Conservation (phyloP, 2,888 invertebrate species). For the Nomada ferruginata region DNA sequence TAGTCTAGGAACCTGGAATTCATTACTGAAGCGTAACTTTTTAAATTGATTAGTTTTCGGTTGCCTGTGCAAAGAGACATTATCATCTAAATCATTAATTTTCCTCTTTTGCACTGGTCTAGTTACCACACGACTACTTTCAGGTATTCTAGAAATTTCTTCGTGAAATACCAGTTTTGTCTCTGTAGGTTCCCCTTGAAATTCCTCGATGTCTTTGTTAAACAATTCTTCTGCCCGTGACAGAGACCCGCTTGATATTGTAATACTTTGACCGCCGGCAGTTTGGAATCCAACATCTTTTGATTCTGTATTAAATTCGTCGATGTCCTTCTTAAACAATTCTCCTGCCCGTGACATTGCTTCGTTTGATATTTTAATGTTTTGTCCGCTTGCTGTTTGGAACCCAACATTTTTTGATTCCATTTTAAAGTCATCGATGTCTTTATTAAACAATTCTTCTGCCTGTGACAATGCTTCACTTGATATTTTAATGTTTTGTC, state of each 20-base stretch:
- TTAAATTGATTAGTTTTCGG: conserved; percentile 62
- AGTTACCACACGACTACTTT: neutral
- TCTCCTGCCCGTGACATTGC: conserved; percentile 24
- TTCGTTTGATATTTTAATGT: conserved; percentile 12
- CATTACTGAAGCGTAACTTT: conserved; percentile 70
- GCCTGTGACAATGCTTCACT: conserved; percentile 22
- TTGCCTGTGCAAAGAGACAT: conserved; percentile 21
- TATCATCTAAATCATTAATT: conserved; percentile 64
- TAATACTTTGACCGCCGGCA: too few species aligned
- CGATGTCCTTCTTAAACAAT: neutral
- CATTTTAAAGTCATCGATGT: neutral
- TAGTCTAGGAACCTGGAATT: conserved; percentile 71
- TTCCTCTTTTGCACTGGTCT: conserved; percentile 55
- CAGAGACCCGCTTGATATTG: neutral
- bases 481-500: conserved; percentile 4
- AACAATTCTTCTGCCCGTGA: neutral
- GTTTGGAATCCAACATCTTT: too few species aligned
- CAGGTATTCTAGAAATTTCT: neutral
- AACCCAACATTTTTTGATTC: neutral
- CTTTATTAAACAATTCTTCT: neutral
- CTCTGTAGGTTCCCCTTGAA: too few species aligned
- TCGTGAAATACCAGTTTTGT: neutral
- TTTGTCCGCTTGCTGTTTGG: conserved; percentile 23
- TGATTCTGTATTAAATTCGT: conserved; percentile 2
- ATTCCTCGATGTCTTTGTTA: neutral